These are phyloP conservation scores for Leucoraja erinaceus DNA, from an alignment of 2,113 vertebrate genomes.

Conservation along the genomic window DNA sequence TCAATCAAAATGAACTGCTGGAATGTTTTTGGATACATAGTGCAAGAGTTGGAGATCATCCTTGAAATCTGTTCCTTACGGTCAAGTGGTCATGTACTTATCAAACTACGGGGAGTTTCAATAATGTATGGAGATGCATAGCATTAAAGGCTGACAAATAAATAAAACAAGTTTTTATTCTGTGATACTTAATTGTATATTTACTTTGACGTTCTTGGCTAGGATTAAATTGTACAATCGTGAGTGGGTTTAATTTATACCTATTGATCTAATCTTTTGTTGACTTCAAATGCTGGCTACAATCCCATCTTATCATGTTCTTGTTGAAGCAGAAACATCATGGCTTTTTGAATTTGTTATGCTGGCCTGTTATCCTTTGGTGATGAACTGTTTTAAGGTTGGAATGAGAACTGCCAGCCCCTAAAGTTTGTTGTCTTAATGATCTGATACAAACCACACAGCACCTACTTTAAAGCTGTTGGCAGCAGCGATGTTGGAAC, in stretches of 20 bases:
- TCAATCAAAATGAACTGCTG: background rate
- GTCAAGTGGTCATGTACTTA: background rate
- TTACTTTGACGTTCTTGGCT: background rate
- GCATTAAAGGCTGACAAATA: background rate
- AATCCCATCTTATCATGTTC: slow-evolving; percentile 14
- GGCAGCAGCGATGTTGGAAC: slow-evolving; percentile 19
- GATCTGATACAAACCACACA: slow-evolving; percentile 35
- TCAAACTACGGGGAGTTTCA: background rate
- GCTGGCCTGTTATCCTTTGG: slow-evolving; percentile 29
- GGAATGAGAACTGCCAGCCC: slow-evolving; percentile 11
- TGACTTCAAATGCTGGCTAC: background rate
- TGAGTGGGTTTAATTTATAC: background rate
- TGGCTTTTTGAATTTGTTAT: slow-evolving; percentile 25
- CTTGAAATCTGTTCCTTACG: background rate
- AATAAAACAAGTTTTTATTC: background rate
- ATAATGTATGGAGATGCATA: background rate
- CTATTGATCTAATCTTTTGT: slow-evolving; percentile 19
- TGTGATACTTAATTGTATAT: background rate
- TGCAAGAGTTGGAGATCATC: background rate
- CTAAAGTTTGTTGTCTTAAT: slow-evolving; percentile 33
- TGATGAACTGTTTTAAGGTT: slow-evolving; percentile 24
- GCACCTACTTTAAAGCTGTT: slow-evolving; percentile 27
- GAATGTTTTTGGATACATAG: background rate
- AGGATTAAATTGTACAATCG: background rate
- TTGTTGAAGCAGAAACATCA: background rate